Conservation (phyloP, 2,113 vertebrate genomes). For the Ifrita kowaldi region DNA sequence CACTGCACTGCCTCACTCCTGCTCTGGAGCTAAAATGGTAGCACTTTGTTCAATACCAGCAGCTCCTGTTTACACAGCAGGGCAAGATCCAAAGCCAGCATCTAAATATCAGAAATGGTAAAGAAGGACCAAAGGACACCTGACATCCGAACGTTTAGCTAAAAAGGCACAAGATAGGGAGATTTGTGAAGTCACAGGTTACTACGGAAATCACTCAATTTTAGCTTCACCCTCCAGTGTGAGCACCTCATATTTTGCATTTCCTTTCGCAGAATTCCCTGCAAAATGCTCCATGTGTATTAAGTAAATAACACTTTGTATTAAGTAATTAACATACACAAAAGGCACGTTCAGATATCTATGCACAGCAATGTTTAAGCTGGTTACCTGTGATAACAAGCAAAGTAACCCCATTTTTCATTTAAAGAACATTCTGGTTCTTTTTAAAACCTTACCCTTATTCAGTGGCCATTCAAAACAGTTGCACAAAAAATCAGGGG, state of each 20-base stretch:
- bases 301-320: background rate
- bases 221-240: constrained; percentile 35
- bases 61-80: constrained; percentile 65
- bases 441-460: constrained; percentile 5
- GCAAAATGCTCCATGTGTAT: background rate
- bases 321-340: background rate
- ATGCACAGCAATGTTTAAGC: background rate
- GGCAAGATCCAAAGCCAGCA: constrained; percentile 61
- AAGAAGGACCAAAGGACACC: constrained; percentile 66
- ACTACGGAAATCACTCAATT: constrained; percentile 70
- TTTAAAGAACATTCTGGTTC: background rate
- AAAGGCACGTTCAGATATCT: background rate
- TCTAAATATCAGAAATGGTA: constrained; percentile 69
- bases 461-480: background rate
- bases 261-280: constrained; percentile 12
- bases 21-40: constrained; percentile 82
- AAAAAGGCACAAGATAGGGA: constrained; percentile 57
- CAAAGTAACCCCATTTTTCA: background rate
- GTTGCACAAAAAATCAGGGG: background rate
- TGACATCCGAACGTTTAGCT: constrained; percentile 66
- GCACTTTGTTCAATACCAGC: constrained; percentile 77
- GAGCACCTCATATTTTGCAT: background rate
- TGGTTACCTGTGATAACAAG: background rate
- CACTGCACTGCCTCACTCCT: constrained; percentile 79
- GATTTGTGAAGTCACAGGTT: constrained; percentile 75